Percentiles rank a stretch among this genome's conserved stretches.
phyloP scores from a whole-genome alignment of 2,113 vertebrate genomes.

The Corythornis vintsioides region DNA sequence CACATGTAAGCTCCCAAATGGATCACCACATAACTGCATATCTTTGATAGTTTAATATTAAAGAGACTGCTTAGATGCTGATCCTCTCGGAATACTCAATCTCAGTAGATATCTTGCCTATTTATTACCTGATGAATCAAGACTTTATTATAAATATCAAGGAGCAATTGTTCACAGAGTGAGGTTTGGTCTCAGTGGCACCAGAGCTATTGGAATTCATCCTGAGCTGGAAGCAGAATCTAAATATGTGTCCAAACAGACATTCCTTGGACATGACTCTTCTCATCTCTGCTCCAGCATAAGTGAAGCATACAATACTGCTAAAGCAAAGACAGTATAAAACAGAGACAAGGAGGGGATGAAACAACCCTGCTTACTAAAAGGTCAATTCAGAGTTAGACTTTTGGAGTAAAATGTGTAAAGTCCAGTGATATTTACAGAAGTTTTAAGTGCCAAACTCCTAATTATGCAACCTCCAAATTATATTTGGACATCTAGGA shows the following conservation, averaged over 20 bases:
- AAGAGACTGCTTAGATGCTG: background rate
- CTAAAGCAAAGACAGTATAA: background rate
- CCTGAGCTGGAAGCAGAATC: background rate
- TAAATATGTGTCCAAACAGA: background rate
- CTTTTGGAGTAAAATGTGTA: background rate
- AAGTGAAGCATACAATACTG: background rate
- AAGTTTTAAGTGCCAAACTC: background rate
- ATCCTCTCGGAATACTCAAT: background rate
- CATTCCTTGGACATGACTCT: background rate
- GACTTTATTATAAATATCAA: background rate
- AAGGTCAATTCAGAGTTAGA: background rate
- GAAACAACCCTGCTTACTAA: background rate
- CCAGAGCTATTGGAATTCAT: background rate
- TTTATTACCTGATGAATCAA: background rate
- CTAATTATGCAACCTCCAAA: background rate
- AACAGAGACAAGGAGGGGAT: background rate
- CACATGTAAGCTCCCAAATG: background rate
- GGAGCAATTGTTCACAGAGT: background rate
- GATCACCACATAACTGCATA: background rate
- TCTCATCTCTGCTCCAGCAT: background rate
- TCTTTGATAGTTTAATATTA: conserved; percentile 28
- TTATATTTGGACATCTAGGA: background rate
- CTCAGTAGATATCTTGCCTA: background rate
- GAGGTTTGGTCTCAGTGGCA: background rate
- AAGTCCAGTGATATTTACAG: background rate